These are phyloP conservation scores for Empis stercorea DNA, from an alignment of 2,888 invertebrate genomes.

Conservation along the genomic window DNA sequence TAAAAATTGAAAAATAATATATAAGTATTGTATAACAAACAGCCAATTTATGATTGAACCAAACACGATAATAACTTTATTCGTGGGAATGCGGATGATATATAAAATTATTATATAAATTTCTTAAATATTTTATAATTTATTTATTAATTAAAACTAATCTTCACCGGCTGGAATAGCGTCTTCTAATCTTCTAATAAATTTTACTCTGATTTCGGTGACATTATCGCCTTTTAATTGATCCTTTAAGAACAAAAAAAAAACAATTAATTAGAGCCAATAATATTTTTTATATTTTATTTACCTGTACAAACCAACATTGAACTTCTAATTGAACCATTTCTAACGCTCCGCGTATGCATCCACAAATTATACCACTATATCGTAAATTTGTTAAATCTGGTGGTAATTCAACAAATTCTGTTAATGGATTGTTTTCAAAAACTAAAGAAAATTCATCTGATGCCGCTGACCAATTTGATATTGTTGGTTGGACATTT, in stretches of 20 bases:
- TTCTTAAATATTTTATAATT: too few species aligned
- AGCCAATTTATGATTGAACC: too few species aligned
- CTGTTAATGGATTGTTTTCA: conserved; percentile 90
- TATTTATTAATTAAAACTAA: conserved; percentile 36
- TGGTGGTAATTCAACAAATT: conserved; percentile 92
- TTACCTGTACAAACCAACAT: conserved; percentile 76
- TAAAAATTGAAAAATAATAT: too few species aligned
- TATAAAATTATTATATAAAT: too few species aligned
- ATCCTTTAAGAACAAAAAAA: conserved; percentile 47
- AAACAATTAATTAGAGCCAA: neutral
- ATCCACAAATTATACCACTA: conserved; percentile 84
- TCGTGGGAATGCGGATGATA: too few species aligned
- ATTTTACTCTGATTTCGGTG: conserved; percentile 90
- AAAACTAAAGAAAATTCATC: conserved; percentile 95
- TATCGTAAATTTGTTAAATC: conserved; percentile 73
- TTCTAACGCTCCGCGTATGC: conserved; percentile 87
- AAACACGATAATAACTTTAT: too few species aligned
- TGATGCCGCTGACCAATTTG: conserved; percentile 86
- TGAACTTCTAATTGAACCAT: conserved; percentile 97
- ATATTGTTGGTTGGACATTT: conserved; percentile 83
- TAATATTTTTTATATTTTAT: neutral
- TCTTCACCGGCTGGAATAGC: conserved; percentile 98
- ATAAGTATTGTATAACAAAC: too few species aligned
- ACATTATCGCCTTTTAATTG: conserved; percentile 86
- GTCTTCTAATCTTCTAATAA: conserved; percentile 89